Conservation (phyloP, 2,113 vertebrate genomes). For the Ibidorhyncha struthersii region DNA sequence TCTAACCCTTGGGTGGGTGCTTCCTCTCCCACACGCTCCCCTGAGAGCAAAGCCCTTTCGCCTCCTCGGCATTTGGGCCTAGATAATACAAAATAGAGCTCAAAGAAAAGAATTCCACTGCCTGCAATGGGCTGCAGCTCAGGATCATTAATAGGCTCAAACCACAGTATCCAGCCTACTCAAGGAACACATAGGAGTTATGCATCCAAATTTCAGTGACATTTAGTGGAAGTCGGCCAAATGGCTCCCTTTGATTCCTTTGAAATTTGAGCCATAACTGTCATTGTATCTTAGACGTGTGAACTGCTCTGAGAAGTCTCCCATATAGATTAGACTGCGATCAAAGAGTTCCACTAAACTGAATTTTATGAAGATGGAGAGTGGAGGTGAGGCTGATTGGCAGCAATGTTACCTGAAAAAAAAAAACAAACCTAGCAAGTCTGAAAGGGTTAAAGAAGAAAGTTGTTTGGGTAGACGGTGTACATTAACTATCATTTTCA, state of each 20-base stretch:
- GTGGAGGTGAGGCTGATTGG: slow-evolving; percentile 29
- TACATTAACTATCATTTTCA: slow-evolving; percentile 59
- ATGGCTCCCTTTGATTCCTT: slow-evolving; percentile 41
- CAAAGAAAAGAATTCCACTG: background rate
- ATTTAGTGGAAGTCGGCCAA: slow-evolving; percentile 30
- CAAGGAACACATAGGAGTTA: background rate
- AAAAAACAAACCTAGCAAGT: background rate
- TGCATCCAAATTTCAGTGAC: slow-evolving; percentile 48
- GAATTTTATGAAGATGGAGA: slow-evolving; percentile 55
- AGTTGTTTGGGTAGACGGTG: slow-evolving; percentile 37
- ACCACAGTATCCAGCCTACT: background rate
- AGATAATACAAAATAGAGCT: background rate
- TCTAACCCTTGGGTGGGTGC: background rate
- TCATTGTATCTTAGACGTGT: slow-evolving; percentile 29
- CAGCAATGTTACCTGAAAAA: slow-evolving; percentile 36
- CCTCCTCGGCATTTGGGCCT: background rate
- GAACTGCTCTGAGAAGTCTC: slow-evolving; percentile 47
- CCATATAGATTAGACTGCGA: slow-evolving; percentile 22
- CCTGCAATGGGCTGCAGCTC: background rate
- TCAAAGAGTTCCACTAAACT: slow-evolving; percentile 32
- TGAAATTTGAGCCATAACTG: slow-evolving; percentile 56
- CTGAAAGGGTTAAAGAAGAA: slow-evolving; percentile 38
- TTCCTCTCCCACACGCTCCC: background rate
- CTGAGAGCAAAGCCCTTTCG: background rate
- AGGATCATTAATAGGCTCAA: background rate